A percentile compares a stretch with the other conserved stretches of the same genome.
Evolutionary conservation across 2,888 invertebrate species (phyloP).

Genomic region (Perithous albicinctus): DNA sequence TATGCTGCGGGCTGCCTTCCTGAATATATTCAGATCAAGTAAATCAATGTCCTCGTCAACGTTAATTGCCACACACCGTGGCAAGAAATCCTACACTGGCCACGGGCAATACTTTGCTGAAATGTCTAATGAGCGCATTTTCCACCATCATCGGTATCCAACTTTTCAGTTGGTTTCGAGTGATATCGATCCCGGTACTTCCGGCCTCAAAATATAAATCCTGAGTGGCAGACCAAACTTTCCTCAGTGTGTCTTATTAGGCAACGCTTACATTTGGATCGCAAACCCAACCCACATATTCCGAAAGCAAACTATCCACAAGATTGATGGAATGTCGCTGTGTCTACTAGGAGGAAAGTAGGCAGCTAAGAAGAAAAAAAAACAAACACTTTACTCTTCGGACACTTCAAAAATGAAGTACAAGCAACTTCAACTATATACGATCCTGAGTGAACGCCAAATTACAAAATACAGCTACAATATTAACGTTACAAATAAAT

Average conservation of each 20-base stretch:
- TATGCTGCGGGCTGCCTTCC: neutral
- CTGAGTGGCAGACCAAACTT: slow-evolving; percentile 17
- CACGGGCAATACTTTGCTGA: slow-evolving; percentile 3
- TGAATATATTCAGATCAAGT: slow-evolving; percentile 51
- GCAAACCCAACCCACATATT: slow-evolving; percentile 7
- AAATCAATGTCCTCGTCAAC: slow-evolving; percentile 55
- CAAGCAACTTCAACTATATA: neutral
- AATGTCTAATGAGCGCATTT: slow-evolving; percentile 25
- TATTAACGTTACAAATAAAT: no score
- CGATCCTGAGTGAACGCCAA: neutral
- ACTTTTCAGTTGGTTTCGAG: neutral
- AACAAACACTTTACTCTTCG: neutral
- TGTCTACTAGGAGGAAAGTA: neutral
- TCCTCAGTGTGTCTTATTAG: neutral
- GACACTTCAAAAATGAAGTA: neutral
- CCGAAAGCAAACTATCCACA: neutral
- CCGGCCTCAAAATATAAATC: slow-evolving; percentile 9
- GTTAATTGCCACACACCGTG: slow-evolving; percentile 48
- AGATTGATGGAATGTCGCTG: neutral
- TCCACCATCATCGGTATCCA: neutral
- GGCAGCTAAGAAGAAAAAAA: no score
- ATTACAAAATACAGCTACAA: no score
- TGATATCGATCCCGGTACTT: neutral
- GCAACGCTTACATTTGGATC: slow-evolving; percentile 7
- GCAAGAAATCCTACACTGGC: slow-evolving; percentile 36